phyloP scores from a whole-genome alignment of 2,797 vertebrate genomes.

The Rhadinocentrus ornatus region DNA sequence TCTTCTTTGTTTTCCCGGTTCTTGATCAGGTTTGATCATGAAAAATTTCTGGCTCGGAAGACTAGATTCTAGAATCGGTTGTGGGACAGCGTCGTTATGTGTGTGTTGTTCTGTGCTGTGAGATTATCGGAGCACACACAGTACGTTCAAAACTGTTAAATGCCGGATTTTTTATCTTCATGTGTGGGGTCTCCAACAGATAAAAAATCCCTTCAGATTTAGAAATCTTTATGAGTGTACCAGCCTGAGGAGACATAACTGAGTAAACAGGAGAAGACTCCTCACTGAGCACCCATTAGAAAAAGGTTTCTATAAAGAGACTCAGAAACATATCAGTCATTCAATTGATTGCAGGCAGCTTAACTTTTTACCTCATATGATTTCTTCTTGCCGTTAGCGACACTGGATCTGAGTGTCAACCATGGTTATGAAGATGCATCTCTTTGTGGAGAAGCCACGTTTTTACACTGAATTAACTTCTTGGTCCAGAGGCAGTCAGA shows the following conservation, averaged over 20 bases:
- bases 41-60: too few relatives aligned
- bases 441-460: conserved; percentile 1
- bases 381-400: conserved; percentile 16
- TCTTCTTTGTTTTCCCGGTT: too few relatives aligned
- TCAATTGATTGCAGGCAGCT: conserved; percentile 60
- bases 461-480: conserved; percentile 41
- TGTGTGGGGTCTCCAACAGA: too few relatives aligned
- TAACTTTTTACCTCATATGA: conserved; percentile 48
- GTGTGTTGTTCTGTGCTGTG: too few relatives aligned
- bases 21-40: too few relatives aligned
- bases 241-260: conserved; percentile 10
- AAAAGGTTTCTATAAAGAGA: conserved; percentile 17
- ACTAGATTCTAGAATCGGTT: too few relatives aligned
- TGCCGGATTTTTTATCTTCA: too few relatives aligned
- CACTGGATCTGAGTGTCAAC: conserved; percentile 39
- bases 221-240: too few relatives aligned
- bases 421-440: conserved; percentile 44
- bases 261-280: conserved; percentile 20
- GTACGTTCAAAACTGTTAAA: too few relatives aligned
- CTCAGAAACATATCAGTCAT: conserved; percentile 12
- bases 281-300: conserved; percentile 4
- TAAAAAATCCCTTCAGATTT: too few relatives aligned
- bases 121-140: too few relatives aligned
- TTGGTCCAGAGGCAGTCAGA: conserved; percentile 17
- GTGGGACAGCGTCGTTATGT: too few relatives aligned